Conservation (phyloP, 2,888 invertebrate genomes). For the Eilema sororculum region DNA sequence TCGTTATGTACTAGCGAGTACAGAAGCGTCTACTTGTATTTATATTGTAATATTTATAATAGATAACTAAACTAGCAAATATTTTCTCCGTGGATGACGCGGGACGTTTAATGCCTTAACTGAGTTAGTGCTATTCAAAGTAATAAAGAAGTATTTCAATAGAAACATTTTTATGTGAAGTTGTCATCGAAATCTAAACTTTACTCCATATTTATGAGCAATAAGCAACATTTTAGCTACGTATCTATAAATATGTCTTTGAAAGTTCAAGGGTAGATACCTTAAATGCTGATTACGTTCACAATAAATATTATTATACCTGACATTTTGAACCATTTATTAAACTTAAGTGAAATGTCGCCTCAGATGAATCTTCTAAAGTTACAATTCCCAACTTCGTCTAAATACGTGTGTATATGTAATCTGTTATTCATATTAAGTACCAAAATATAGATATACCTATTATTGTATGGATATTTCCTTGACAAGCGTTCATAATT, state of each 20-base stretch:
- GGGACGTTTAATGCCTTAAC: slow-evolving; percentile 75
- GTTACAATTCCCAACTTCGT: slow-evolving; percentile 20
- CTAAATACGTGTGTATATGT: slow-evolving; percentile 27
- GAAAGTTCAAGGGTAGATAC: not conserved
- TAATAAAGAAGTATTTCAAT: slow-evolving; percentile 40
- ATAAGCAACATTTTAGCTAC: not conserved
- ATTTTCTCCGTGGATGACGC: slow-evolving; percentile 63
- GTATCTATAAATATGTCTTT: not conserved
- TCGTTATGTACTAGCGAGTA: slow-evolving; percentile 54
- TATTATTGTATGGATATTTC: slow-evolving; percentile 54
- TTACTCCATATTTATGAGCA: not conserved
- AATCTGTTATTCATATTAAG: slow-evolving; percentile 41
- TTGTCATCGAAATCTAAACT: slow-evolving; percentile 17
- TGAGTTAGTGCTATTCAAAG: slow-evolving; percentile 60
- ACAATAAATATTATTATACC: not conserved
- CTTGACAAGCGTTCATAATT: slow-evolving; percentile 35
- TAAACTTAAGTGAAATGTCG: slow-evolving; percentile 5
- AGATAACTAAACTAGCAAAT: slow-evolving; percentile 58
- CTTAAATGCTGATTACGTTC: not conserved
- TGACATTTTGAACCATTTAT: slow-evolving; percentile 10
- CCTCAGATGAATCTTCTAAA: not conserved
- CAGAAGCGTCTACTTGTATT: slow-evolving; percentile 62
- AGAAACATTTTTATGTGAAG: slow-evolving; percentile 39
- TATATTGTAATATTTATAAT: slow-evolving; percentile 68
- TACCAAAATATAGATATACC: slow-evolving; percentile 44